Conservation (phyloP, 2,888 invertebrate species). For the Pristionchus entomophagus region DNA sequence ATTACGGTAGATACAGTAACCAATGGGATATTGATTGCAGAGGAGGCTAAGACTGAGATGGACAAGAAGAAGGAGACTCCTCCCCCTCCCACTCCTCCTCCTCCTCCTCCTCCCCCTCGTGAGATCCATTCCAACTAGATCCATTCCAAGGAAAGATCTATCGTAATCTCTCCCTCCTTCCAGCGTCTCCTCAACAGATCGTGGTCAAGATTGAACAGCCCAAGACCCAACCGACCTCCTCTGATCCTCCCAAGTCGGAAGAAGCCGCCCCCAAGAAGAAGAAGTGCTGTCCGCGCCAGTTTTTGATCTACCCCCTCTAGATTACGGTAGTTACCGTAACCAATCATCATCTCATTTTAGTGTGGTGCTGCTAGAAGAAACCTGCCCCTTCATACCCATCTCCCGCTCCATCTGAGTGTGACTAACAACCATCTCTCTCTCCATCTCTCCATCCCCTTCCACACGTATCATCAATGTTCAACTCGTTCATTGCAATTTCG, state of each 20-base stretch:
- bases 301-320: background rate
- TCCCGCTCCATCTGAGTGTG: background rate
- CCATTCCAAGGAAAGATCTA: background rate
- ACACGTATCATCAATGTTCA: constrained; percentile 14
- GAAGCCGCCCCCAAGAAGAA: background rate
- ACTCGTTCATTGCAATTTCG: constrained; percentile 20
- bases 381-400: background rate
- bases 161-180: background rate
- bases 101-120: no score
- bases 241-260: constrained; percentile 14
- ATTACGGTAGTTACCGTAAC: background rate
- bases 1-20: no score
- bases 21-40: no score
- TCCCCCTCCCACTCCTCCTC: background rate
- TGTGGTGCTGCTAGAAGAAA: constrained; percentile 18
- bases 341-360: background rate
- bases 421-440: background rate
- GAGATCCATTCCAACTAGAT: no score
- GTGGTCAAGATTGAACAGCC: background rate
- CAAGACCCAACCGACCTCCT: constrained; percentile 5
- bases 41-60: background rate
- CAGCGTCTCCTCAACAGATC: background rate
- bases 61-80: background rate
- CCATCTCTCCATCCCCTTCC: background rate
- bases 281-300: constrained; percentile 1